Conservation (phyloP, 2,797 vertebrate species). For the Chelidonichthys spinosus region DNA sequence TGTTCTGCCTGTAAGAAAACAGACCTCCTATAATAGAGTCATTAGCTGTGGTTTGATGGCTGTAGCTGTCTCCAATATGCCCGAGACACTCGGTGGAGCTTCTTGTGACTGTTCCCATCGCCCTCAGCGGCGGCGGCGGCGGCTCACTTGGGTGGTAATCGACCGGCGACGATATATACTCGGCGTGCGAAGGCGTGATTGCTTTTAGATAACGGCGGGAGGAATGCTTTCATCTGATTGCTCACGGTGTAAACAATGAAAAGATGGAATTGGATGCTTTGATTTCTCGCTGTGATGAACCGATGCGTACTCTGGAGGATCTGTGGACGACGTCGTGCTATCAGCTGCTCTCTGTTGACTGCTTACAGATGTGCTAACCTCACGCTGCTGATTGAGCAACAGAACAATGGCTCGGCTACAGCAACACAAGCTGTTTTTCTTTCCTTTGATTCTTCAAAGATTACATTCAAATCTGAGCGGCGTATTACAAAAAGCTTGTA, state of each 20-base stretch:
- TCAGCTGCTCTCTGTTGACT: constrained; percentile 54
- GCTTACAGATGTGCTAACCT: constrained; percentile 71
- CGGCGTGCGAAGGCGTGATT: constrained; percentile 57
- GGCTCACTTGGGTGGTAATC: constrained; percentile 69
- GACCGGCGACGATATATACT: constrained; percentile 12
- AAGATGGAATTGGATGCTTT: constrained; percentile 48
- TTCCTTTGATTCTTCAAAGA: constrained; percentile 41
- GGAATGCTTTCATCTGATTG: constrained; percentile 66
- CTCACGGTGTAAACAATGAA: constrained; percentile 45
- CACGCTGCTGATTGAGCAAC: constrained; percentile 51
- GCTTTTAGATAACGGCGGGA: constrained; percentile 58
- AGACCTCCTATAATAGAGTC: constrained; percentile 57
- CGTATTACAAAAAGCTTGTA: constrained; percentile 20
- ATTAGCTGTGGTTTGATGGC: constrained; percentile 71
- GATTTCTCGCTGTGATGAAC: constrained; percentile 29
- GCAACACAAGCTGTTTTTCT: constrained; percentile 43
- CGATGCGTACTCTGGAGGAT: neutral
- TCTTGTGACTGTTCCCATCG: constrained; percentile 57
- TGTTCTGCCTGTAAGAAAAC: constrained; percentile 60
- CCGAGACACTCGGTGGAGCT: constrained; percentile 20
- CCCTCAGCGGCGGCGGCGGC: constrained; percentile 34
- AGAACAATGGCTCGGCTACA: constrained; percentile 55
- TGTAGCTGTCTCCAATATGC: constrained; percentile 54
- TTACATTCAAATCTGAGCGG: constrained; percentile 47
- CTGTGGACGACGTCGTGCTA: constrained; percentile 10